Evolutionary conservation across 2,113 vertebrate species (phyloP).

Genomic region (Neofelis nebulosa): DNA sequence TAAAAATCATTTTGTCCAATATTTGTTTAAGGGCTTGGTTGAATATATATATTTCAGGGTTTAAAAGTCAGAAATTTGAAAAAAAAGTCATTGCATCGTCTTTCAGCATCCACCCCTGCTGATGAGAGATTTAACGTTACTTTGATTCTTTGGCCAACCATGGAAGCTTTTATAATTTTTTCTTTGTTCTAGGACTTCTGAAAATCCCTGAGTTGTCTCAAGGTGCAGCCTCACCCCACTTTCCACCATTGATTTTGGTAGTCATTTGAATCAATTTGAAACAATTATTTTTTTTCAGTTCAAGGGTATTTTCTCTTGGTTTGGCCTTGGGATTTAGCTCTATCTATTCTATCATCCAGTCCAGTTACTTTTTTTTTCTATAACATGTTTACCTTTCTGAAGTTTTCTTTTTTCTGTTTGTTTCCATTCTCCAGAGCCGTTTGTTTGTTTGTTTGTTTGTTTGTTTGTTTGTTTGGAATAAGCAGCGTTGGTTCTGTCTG

Average conservation of each 20-base stretch:
- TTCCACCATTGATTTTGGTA: neutral
- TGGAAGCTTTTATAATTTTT: neutral
- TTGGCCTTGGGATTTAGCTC: neutral
- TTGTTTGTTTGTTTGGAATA: neutral
- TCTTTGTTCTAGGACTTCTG: conserved; percentile 28
- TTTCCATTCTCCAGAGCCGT: neutral
- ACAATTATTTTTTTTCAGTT: neutral
- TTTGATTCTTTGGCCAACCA: neutral
- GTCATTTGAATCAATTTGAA: neutral
- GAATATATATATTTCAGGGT: neutral
- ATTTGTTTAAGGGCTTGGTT: neutral
- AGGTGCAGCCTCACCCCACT: neutral
- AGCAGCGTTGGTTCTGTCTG: neutral
- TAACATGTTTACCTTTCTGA: neutral
- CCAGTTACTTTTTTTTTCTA: neutral
- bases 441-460: neutral
- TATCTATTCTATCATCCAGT: neutral
- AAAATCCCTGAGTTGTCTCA: neutral
- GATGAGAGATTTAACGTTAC: neutral
- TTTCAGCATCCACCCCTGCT: neutral
- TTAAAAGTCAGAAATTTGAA: neutral
- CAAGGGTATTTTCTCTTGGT: neutral
- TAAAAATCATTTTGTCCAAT: neutral
- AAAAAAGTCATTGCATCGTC: neutral
- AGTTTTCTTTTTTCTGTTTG: neutral